Conservation (phyloP, 2,113 vertebrate genomes). For the Bos javanicus region DNA sequence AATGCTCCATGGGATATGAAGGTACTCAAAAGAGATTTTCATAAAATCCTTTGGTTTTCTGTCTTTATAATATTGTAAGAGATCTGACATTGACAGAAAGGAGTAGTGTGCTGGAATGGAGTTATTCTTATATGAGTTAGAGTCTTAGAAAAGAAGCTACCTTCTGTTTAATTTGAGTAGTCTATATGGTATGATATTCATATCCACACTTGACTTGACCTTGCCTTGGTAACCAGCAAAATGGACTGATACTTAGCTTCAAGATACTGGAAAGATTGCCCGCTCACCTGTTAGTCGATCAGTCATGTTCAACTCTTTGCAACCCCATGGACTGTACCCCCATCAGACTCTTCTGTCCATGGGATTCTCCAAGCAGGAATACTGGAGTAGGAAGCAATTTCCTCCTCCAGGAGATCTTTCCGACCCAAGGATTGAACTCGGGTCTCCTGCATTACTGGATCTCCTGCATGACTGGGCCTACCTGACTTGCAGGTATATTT, state of each 20-base stretch:
- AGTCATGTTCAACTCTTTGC: neutral
- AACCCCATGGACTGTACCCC: neutral
- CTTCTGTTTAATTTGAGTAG: neutral
- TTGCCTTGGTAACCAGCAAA: neutral
- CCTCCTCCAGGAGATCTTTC: too few species aligned
- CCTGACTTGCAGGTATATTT: neutral
- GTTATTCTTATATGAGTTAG: neutral
- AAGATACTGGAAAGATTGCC: neutral
- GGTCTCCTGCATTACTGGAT: neutral
- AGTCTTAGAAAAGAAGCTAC: neutral
- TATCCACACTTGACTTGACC: neutral
- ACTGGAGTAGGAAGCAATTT: neutral
- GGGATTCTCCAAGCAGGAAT: neutral
- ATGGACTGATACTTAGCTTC: neutral
- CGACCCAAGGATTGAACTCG: rapidly evolving
- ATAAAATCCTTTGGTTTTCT: neutral
- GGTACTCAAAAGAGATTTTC: neutral
- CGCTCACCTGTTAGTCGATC: neutral
- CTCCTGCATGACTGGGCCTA: neutral
- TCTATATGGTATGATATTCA: neutral
- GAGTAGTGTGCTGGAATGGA: neutral
- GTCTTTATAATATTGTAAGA: neutral
- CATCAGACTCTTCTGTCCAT: neutral
- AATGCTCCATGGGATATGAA: neutral
- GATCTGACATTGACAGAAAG: neutral